phyloP scores from a whole-genome alignment of 2,113 vertebrate species.

The Ovis aries region ARS-UI_Ramb_v3.0 NC_056054.1:276627001-276627500 shows the following conservation, averaged over 20 bases:
- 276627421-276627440: not conserved
- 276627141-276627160: not conserved
- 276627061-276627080: not conserved
- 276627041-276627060: conserved; percentile 62
- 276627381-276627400: not conserved
- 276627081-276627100: not conserved
- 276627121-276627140: not conserved
- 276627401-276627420: not conserved
- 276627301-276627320: not conserved
- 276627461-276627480: not conserved
- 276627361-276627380: not conserved
- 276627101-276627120: conserved; percentile 32
- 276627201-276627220: not conserved
- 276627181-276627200: not conserved
- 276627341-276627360: not conserved
- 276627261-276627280: not conserved
- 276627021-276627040: conserved; percentile 30
- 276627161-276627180: not conserved
- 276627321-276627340: not conserved
- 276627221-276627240: not conserved
- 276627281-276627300: not conserved
- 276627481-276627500: not conserved
- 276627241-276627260: not conserved
- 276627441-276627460: not conserved
- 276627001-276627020: not conserved